Evolutionary conservation across 2,113 vertebrate species (phyloP), one percentile per base, ranked within the genome.

Genomic region (Anas platyrhynchos): DNA sequence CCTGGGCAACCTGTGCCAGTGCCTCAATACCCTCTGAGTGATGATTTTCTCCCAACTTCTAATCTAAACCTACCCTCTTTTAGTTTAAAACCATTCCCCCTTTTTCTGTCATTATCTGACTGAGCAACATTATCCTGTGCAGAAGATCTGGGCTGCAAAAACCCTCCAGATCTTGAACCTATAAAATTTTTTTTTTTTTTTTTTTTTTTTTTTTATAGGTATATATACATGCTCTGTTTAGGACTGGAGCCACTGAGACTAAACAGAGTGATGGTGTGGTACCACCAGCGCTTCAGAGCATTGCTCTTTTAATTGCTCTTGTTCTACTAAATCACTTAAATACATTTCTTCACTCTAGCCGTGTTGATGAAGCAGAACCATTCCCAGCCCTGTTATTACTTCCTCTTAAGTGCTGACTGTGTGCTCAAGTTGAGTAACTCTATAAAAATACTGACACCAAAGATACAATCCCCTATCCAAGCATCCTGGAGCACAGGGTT

Each of bases 241-340:
- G 16, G 18, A 52, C 5, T 22, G 34, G 25, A 68, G 31, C 66
- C 6, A 3, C 3, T 1, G 1, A 74, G 72, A 71, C 9, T 29
- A 71, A 46, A 29, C 0, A 25, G 13, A 61, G 50, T 0, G 1
- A 65, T 8, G 13, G 8, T 59, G 31, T 0, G 0, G 46, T 8
- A 56, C 46, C 0, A 3, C 32, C 38, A 80, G 52, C 59, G 68
- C 46, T 68, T 83, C 61, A 75, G 46, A 87, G 71, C 41, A 46
- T 2, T 54, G 36, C 11, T 32, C 13, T 86, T 87, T 86, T 89
- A 89, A 88, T 74, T 61, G 31, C 17, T 34, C 59, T 74, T 73
- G 52, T 71, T 89, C 67, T 52, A 83, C 52, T 34, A 85, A 34
- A 48, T 83, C 72, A 78, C 13, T 31, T 52, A 84, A 74, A 54